A percentile compares a stretch with the other conserved stretches of the same genome.
These are phyloP conservation scores for Thrips palmi DNA, from an alignment of 1,140 invertebrate species.

Conservation along the genomic window DNA sequence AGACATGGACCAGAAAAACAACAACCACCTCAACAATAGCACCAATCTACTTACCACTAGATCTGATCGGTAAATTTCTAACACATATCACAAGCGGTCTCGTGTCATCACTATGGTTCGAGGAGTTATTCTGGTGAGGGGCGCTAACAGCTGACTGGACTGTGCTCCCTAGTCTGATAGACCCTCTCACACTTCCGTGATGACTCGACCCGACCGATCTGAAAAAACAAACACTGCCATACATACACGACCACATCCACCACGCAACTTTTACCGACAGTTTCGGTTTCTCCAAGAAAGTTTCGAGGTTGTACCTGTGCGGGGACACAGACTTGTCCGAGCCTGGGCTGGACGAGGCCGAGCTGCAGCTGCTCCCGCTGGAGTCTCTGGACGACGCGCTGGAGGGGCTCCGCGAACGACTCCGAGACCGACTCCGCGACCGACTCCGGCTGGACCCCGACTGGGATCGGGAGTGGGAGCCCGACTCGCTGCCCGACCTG, in stretches of 20 bases:
- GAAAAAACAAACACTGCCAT: background rate
- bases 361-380: conserved; percentile 18
- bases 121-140: conserved; percentile 22
- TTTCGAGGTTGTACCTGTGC: conserved; percentile 16
- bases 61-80: conserved; percentile 71
- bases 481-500: conserved; percentile 24
- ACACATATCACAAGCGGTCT: conserved; percentile 79
- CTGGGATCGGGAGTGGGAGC: conserved; percentile 25
- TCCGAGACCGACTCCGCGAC: too few relatives aligned
- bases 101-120: conserved; percentile 43
- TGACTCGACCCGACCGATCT: conserved; percentile 5
- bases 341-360: conserved; percentile 20
- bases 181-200: conserved; percentile 12
- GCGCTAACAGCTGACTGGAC: conserved; percentile 25
- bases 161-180: too few relatives aligned
- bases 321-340: conserved; percentile 20
- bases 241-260: background rate
- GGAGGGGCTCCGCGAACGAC: too few relatives aligned
- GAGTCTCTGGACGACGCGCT: conserved; percentile 12
- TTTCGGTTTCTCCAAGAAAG: background rate
- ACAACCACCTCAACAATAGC: conserved; percentile 1
- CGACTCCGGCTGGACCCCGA: conserved; percentile 27
- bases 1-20: conserved; percentile 8
- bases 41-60: conserved; percentile 33
- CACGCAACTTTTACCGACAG: background rate